Evolutionary conservation across 2,888 invertebrate genomes (phyloP), one percentile per base, ranked within the genome.

Genomic region (Cantharis lateralis): DNA sequence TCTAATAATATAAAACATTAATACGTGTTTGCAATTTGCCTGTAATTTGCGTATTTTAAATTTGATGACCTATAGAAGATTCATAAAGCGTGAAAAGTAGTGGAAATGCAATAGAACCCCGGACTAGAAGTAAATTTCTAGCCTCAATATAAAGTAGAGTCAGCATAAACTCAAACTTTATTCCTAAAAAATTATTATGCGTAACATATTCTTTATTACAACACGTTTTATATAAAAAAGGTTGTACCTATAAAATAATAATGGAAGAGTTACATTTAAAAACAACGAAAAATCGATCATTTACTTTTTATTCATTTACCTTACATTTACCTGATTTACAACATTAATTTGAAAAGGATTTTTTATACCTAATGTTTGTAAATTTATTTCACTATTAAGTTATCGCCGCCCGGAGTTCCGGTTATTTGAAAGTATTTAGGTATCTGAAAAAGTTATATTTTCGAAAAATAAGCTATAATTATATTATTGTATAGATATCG

Each of bases 141-240:
- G 24, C 64, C 16, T 66, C 20, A 3, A 68, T 73, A 73, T 73
- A 68, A 68, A 68, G 68, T 73, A 69, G 73, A 62, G 73, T 73
- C 73, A 73, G 73, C 73, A 68, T 69, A 73, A 73, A 73, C 63
- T 74, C 32, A 18, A 63, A 72, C 28, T 18, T 72, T 28, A 48
- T 63, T 61, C 28, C 69, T 10, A 68, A 32, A 72, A 72, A 76
- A 76, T 76, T 76, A 69, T 71, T 76, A 68, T 72, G 76, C 76
- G 66, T 72, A 72, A 72, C 72, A 62, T 24, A 62, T 66, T 66
- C 48, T 48, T 16, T 20, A 24, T 24, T 66, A 66, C n/a, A 66
- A 66, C 13, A 18, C 64, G 64, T 66, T 66, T 24, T 20, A 20
- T 66, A 18, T 48, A 48, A 48, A 48, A 48, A 48, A 48, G n/a